Evolutionary conservation across 2,797 vertebrate genomes (phyloP).

Genomic region (Peromyscus melanophrys): DNA sequence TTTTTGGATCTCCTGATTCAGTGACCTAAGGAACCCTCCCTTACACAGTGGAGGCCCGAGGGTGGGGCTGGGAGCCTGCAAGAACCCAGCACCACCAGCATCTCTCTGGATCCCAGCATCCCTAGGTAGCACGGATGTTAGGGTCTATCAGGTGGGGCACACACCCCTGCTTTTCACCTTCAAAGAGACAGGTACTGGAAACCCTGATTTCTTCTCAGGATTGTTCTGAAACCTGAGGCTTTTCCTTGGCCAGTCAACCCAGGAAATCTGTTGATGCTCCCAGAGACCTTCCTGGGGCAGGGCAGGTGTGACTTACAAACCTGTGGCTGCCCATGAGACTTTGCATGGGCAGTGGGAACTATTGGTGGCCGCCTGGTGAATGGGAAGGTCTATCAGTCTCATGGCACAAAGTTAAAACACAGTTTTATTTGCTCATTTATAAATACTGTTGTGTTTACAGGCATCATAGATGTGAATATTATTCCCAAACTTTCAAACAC

Average conservation of each 20-base stretch:
- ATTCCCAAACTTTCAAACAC: constrained; percentile 90
- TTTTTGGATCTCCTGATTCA: background rate
- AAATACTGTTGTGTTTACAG: constrained; percentile 92
- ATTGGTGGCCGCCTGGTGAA: background rate
- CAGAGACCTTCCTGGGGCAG: background rate
- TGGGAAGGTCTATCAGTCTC: background rate
- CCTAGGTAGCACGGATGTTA: fast-evolving
- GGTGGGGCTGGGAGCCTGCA: background rate
- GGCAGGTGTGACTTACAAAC: background rate
- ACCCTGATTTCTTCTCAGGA: background rate
- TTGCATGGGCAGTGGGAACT: background rate
- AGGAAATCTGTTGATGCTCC: background rate
- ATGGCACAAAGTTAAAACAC: constrained; percentile 84
- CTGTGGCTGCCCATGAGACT: background rate
- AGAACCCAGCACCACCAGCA: background rate
- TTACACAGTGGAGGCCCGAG: background rate
- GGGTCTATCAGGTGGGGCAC: fast-evolving
- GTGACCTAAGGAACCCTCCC: background rate
- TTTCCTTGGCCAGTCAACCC: background rate
- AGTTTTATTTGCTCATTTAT: constrained; percentile 91
- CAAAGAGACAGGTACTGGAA: background rate
- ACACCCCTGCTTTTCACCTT: background rate
- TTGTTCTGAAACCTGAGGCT: background rate
- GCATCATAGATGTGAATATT: constrained; percentile 90
- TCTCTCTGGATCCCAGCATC: background rate